Evolutionary conservation across 2,888 invertebrate genomes (phyloP).

Genomic region (Rhorus exstirpatorius): DNA sequence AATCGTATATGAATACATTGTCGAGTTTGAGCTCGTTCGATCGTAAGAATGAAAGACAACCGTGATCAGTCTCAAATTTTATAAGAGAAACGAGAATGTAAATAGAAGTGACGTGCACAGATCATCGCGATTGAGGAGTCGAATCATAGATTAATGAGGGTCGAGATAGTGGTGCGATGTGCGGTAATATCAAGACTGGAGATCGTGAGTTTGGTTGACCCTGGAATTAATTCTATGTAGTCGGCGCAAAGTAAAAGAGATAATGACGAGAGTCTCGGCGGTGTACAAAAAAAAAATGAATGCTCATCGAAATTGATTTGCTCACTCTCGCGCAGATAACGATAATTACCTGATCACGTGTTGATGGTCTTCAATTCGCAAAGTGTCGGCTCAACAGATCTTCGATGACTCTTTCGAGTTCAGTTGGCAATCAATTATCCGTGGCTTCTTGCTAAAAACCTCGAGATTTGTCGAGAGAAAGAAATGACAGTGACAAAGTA

Average conservation of each 20-base stretch:
- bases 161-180: not conserved
- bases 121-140: conserved; percentile 35
- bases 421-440: conserved; percentile 67
- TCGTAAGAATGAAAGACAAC: no score
- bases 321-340: conserved; percentile 9
- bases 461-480: conserved; percentile 9
- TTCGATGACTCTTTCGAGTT: conserved; percentile 70
- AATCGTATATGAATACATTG: no score
- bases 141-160: conserved; percentile 43
- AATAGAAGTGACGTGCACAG: conserved; percentile 51
- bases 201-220: conserved; percentile 34
- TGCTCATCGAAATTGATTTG: conserved; percentile 13
- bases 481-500: conserved; percentile 20
- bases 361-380: not conserved
- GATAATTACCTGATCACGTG: not conserved
- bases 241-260: not conserved
- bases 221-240: conserved; percentile 6
- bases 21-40: no score
- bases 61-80: not conserved
- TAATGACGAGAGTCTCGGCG: not conserved
- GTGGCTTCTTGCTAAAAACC: conserved; percentile 16
- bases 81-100: conserved; percentile 21
- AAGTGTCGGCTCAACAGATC: conserved; percentile 17
- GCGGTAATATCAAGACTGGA: conserved; percentile 29
- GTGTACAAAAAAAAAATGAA: not conserved